Evolutionary conservation across 2,888 invertebrate species (phyloP), one percentile per base, ranked within the genome.

Genomic region (Synanthedon myopaeformis): DNA sequence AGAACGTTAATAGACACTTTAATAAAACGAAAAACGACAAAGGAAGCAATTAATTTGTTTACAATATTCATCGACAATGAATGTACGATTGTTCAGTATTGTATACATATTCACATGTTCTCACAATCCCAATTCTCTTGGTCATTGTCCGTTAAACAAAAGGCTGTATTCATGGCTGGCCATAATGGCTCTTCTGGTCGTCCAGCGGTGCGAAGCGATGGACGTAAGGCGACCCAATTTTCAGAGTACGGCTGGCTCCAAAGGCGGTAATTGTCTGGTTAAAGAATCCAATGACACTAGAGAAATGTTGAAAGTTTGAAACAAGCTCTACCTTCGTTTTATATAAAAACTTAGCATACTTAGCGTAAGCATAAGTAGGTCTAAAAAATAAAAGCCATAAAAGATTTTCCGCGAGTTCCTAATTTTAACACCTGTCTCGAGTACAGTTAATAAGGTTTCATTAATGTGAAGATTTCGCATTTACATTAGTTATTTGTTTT

Each of bases 61-160:
- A 55, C 60, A 55, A 62, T 63, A 66, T 67, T 61, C 57, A 62
- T 65, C 57, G 53, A 58, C 66, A 70, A 72, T 70, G 69, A 71
- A 68, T 64, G 60, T 62, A 59, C 66, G 66, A 76, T 79, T 79
- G 78, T 81, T 74, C 70, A 62, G 66, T 66, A 75, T 77, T 74
- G 72, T 76, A 68, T 67, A 65, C 61, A 65, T 66, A 70, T 70
- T 71, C 68, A 53, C 66, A 70, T 70, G 65, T 69, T 70, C 68
- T 68, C 65, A 69, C 66, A 71, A 76, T 81, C 76, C 80, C 73
- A 77, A 77, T 82, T 78, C 74, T 65, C 74, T 72, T 63, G 45
- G 45, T 14, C 45, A 76, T 82, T 82, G 82, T 82, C 65, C 70
- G 61, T 58, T 63, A 62, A 76, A 82, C 81, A 83, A 82, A 72